phyloP scores from a whole-genome alignment of 2,888 invertebrate species.

The Drosophila quasianomalipes region DNA sequence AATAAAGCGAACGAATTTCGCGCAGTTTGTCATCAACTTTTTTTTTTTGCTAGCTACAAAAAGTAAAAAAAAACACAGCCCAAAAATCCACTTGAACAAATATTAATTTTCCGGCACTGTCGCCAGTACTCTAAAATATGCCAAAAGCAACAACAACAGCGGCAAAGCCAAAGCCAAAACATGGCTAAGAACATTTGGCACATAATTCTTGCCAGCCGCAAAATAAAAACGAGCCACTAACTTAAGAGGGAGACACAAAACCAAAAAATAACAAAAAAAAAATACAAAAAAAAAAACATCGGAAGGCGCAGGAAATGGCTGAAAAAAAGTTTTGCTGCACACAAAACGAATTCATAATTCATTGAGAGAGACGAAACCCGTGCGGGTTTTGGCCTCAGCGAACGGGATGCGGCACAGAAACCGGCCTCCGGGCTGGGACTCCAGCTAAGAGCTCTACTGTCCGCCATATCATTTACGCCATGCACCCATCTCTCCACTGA shows the following conservation, averaged over 20 bases:
- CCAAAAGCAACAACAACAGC: slow-evolving; percentile 31
- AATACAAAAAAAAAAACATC: not conserved
- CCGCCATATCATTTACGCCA: slow-evolving; percentile 61
- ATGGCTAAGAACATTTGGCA: slow-evolving; percentile 72
- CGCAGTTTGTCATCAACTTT: slow-evolving; percentile 40
- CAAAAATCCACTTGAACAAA: slow-evolving; percentile 72
- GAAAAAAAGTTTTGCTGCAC: slow-evolving; percentile 48
- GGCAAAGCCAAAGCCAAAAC: slow-evolving; percentile 42
- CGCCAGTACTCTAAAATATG: slow-evolving; percentile 39
- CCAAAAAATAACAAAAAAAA: not conserved
- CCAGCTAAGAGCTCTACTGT: slow-evolving; percentile 32
- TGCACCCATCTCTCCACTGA: slow-evolving; percentile 31
- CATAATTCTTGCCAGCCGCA: slow-evolving; percentile 76
- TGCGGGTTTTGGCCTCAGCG: slow-evolving; percentile 11
- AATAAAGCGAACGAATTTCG: slow-evolving; percentile 23
- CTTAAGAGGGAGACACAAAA: slow-evolving; percentile 6
- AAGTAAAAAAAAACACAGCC: slow-evolving; percentile 3
- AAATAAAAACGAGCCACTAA: slow-evolving; percentile 56
- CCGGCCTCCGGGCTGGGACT: slow-evolving; percentile 24
- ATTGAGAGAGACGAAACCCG: slow-evolving; percentile 54
- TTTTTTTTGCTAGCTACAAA: slow-evolving; percentile 13
- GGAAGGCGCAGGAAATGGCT: slow-evolving; percentile 8
- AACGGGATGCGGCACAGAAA: slow-evolving; percentile 7
- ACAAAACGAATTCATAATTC: slow-evolving; percentile 75
- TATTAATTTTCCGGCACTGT: slow-evolving; percentile 75